Base-by-base conservation (phyloP, 2,888 invertebrate species). In the Macrostomum cliftonense region DNA sequence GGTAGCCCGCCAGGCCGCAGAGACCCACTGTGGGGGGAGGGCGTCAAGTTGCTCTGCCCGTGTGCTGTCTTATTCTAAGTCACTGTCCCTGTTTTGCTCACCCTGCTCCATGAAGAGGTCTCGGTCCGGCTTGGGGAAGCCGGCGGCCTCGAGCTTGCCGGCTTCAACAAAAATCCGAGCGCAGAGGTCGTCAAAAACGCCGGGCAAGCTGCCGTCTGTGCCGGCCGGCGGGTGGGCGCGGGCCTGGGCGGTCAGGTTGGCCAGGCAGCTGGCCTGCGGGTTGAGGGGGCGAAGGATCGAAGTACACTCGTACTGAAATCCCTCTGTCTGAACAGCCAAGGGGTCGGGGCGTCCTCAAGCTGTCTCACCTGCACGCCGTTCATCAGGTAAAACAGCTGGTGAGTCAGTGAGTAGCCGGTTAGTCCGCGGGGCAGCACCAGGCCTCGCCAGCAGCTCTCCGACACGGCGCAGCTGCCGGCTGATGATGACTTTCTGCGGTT, bases 51-150 rank as follows among this genome's bases (percentile, higher is more conserved):
- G 28, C 9, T 28, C 28, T 7, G 28, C 28, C 9, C n/a, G n/a
- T 28, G 5, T 7, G 28, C 4, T 28, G 28, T 4, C 4, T 28
- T 4, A 28, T 7, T 28, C 9, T 7, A 4, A 9, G 9, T 28
- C 28, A 28, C 9, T 28, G 28, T 28, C 28, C 28, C 28, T 28
- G 28, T 9, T 28, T 9, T 17, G 37, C 48, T 43, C 48, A 65
- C 65, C 62, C 56, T 65, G 62, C 49, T 66, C 66, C 65, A 66
- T 66, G 51, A 66, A 66, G n/a, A 65, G 57, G 46, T 66, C 66
- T 37, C 57, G 56, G 49, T 52, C 52, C 1, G 52, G 45, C n/a
- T 53, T 50, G 1, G 60, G 60, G 47, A 56, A 63, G 2, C 54
- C 58, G 5, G 53, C 43, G 12, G 53, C 47, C 7, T 60, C 59